Conservation (phyloP, 92 coral and sea anemone genomes). For the Zoanthus sansibaricus region DNA sequence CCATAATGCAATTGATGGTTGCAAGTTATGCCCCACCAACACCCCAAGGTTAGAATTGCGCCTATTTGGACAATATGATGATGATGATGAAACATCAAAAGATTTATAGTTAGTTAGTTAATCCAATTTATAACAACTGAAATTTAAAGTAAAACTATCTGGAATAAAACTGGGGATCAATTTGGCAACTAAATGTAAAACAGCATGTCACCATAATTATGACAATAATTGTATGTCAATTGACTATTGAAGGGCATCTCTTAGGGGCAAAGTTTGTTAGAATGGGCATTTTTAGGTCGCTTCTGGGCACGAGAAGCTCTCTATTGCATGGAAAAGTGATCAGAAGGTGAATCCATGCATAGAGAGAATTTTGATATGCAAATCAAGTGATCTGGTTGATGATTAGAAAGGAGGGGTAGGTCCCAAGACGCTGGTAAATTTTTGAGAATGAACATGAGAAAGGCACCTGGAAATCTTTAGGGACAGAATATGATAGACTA, state of each 20-base stretch:
- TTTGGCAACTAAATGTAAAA: too few species aligned
- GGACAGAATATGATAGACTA: conserved; percentile 4
- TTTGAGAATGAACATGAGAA: conserved; percentile 3
- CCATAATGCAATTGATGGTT: too few species aligned
- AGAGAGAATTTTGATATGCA: not conserved
- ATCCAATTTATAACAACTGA: too few species aligned
- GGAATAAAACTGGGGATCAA: too few species aligned
- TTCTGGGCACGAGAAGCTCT: not conserved
- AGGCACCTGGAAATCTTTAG: conserved; percentile 4
- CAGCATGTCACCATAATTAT: too few species aligned
- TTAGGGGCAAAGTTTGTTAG: not conserved
- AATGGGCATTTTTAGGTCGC: not conserved
- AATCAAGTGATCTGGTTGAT: not conserved
- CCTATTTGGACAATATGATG: too few species aligned
- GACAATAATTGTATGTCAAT: too few species aligned
- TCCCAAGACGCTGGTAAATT: not conserved
- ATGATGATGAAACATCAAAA: too few species aligned
- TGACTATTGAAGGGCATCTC: not conserved
- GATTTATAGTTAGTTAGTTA: too few species aligned
- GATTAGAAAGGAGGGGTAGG: conserved; percentile 5
- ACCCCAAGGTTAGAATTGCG: too few species aligned
- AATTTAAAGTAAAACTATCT: too few species aligned
- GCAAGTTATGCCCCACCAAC: too few species aligned
- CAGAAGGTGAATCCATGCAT: not conserved
- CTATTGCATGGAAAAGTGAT: not conserved